Base-by-base conservation (phyloP, 2,113 vertebrate genomes). In the Chaetura pelagica region DNA sequence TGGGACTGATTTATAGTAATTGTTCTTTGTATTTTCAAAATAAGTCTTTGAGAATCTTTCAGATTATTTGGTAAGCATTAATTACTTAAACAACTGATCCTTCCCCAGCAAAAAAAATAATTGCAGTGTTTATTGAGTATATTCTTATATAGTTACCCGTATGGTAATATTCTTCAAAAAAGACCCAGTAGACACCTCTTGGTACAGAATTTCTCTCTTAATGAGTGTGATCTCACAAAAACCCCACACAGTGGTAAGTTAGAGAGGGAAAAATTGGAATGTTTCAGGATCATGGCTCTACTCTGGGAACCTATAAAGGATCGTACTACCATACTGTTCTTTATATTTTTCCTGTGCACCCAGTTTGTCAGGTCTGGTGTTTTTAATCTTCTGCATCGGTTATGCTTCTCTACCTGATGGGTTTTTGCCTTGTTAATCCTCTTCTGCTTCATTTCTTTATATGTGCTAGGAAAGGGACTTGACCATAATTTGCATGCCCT, bases 391-490 rank as follows among this genome's bases (percentile, higher is more conserved):
- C 42, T 90, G 38, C 63, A 87, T 92, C 0, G 3, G 51, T 94
- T 84, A 42, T 51, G n/a, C 71, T 72, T 80, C 42, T 73, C 26
- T 64, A 69, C 44, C 30, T 82, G 80, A 54, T 68, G 15, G 21
- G 21, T 61, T 63, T 90, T 71, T 75, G 4, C 55, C 29, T 77
- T 86, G 46, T 92, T 90, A 67, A 59, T 89, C 42, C 17, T 84
- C n/a, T 29, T 94, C 38, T 94, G 61, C 61, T 86, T 96, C 48
- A 7, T 49, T 71, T 51, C 82, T 93, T 92, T 71, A 67, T 44
- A 81, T 58, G 0, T 64, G 22, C 19, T 66, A 32, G 58, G 67
- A 69, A 59, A 71, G 68, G 72, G 51, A 71, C 27, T 49, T 0
- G 0, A 8, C 55, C 48, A 1, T 91, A 40, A 93, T 92, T 80